Evolutionary conservation across 2,888 invertebrate genomes (phyloP), one percentile per base, ranked within the genome.

Genomic region (Epirrhoe tristata): DNA sequence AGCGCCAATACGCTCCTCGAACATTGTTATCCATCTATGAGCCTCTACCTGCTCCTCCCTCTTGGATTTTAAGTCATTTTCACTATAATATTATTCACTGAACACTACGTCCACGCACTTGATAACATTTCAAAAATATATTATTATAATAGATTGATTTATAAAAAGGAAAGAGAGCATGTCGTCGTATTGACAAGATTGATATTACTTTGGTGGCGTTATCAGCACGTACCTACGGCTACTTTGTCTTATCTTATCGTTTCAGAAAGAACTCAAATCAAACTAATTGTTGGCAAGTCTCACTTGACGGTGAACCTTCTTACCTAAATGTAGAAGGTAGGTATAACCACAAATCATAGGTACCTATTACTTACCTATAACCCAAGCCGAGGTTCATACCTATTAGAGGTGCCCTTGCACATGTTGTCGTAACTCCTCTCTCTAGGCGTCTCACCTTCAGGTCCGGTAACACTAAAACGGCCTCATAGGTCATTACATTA

Each of bases 241-340:
- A 89, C 86, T 89, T 89, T 83, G 87, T 85, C 84, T 91, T 91
- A 92, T 92, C 92, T 91, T 90, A 92, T 92, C 92, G 77, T 79
- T 69, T 68, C 66, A 81, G 82, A 84, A 86, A 87, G 85, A 83
- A 86, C 80, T 81, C 77, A 78, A 81, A 75, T 63, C 72, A 39
- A 24, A 59, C 58, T 70, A 73, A 77, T 70, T 71, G 60, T 59
- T 66, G 60, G 36, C 64, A 55, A 58, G 51, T 36, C 8, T 6
- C 12, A 39, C 39, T 12, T 4, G 39, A 43, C 12, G 39, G 39
- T 43, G 12, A 43, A 2, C 12, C 3, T 12, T 8, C 36, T 10
- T 36, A 3, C 7, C 36, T 10, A 8, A 0, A 8, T 10, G 36
- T 8, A 24, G 3, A 24, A 24, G 24, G 24, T 2, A 24, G 24